Percentiles rank a stretch among this genome's conserved stretches.
These are phyloP conservation scores for Melanotus villosus DNA, from an alignment of 2,888 invertebrate species.

Conservation along the genomic window DNA sequence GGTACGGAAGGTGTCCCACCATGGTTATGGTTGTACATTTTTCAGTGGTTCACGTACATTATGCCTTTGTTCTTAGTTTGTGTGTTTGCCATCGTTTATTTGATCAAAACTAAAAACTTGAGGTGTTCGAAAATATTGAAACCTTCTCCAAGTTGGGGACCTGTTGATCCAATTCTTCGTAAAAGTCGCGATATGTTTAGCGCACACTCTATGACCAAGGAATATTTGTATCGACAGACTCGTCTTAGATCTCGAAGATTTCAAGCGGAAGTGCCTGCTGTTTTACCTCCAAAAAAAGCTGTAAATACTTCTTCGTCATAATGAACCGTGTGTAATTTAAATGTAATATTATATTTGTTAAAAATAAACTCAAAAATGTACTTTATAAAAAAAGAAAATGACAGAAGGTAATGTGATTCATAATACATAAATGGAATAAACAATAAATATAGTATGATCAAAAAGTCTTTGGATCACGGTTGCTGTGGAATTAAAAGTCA, in stretches of 20 bases:
- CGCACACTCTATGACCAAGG: conserved; percentile 33
- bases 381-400: neutral
- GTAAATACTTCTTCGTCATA: neutral
- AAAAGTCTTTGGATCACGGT: too few relatives aligned
- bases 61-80: conserved; percentile 4
- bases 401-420: neutral
- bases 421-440: too few relatives aligned
- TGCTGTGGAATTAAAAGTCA: too few relatives aligned
- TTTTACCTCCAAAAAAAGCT: neutral
- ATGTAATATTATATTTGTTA: neutral
- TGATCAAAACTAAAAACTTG: neutral
- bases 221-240: conserved; percentile 35
- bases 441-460: too few relatives aligned
- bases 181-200: conserved; percentile 34
- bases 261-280: conserved; percentile 25
- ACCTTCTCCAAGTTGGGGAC: conserved; percentile 25
- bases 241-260: conserved; percentile 9
- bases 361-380: neutral
- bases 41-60: neutral
- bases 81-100: neutral
- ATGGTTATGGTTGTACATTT: neutral
- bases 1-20: neutral
- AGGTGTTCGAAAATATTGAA: conserved; percentile 15
- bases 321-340: neutral
- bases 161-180: conserved; percentile 15